Percentiles rank a stretch among this genome's conserved stretches.
phyloP scores from a whole-genome alignment of 2,797 vertebrate species.

The Myripristis murdjan region DNA sequence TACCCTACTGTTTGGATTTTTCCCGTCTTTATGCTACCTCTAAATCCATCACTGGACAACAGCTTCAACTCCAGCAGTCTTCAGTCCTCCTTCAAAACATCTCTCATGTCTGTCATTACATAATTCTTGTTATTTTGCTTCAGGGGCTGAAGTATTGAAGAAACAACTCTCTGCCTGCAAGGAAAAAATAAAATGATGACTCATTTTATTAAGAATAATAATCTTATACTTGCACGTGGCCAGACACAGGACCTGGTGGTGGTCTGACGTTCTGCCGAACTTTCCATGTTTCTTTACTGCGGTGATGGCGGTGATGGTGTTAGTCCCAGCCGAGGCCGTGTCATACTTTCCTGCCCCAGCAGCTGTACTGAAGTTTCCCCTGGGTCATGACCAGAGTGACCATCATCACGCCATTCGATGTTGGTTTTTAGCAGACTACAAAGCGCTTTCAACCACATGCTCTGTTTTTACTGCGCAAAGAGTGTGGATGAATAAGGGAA shows the following conservation, averaged over 20 bases:
- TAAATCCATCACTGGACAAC: constrained; percentile 17
- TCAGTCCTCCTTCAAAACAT: background rate
- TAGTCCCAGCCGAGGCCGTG: constrained; percentile 63
- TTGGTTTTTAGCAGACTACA: constrained; percentile 73
- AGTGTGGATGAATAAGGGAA: constrained; percentile 3
- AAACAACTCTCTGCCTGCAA: constrained; percentile 22
- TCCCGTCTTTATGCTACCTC: constrained; percentile 11
- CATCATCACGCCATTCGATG: constrained; percentile 66
- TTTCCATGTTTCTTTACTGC: constrained; percentile 86
- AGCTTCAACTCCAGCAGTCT: constrained; percentile 14
- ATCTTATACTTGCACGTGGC: constrained; percentile 78
- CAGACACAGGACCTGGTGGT: constrained; percentile 72
- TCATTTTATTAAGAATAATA: constrained; percentile 76
- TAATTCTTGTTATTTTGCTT: constrained; percentile 35
- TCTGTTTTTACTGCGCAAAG: constrained; percentile 54
- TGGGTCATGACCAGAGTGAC: constrained; percentile 59
- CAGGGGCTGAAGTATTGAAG: constrained; percentile 13
- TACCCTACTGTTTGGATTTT: constrained; percentile 1
- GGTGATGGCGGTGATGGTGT: constrained; percentile 64
- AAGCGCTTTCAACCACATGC: constrained; percentile 64
- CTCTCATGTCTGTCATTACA: constrained; percentile 33
- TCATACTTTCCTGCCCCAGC: constrained; percentile 87
- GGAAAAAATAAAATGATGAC: constrained; percentile 67
- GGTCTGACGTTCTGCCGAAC: constrained; percentile 69
- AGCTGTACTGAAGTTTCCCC: constrained; percentile 72